Evolutionary conservation across 2,888 invertebrate species (phyloP), one percentile per base, ranked within the genome.

Genomic region (Malthinus seriepunctatus): DNA sequence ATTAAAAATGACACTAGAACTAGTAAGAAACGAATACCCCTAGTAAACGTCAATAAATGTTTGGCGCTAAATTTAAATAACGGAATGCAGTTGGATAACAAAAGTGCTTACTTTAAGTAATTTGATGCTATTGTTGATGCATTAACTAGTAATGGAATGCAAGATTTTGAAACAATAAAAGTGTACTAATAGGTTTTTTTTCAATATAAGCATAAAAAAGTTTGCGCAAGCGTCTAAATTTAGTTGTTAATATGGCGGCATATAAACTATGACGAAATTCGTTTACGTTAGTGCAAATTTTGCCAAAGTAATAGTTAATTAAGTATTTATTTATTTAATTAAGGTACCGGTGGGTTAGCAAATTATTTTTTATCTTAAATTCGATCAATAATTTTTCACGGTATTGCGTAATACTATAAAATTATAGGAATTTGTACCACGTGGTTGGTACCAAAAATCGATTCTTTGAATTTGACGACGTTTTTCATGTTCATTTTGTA

Each of bases 181-280:
- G 35, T 35, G 35, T 35, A 4, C 11, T 10, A 35, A 35, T 35
- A 11, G 35, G 3, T 35, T 35, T 6, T 35, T 10, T 35, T 35
- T 35, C 2, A 10, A 3, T 35, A 10, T 35, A 42, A 42, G 11
- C 42, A 42, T n/a, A 23, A 23, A 23, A 23, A 23, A 23, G 5
- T 23, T 23, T 23, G 23, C 23, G 23, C 23, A 23, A 23, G 23
- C 23, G 23, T 23, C 23, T 23, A 23, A 23, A 23, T 23, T 23
- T 49, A 62, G 60, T 64, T 58, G 51, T 62, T 45, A 60, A 60
- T 44, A 65, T 65, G 65, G 65, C 65, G 62, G 63, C 63, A 47
- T 55, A 51, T 45, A 55, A 55, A 58, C 53, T 58, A 61, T 63
- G 62, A 59, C 63, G 60, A 58, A 55, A 60, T 54, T 60, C 46